phyloP scores from a whole-genome alignment of 2,888 invertebrate species.

The Drosophila suboccidentalis region DNA sequence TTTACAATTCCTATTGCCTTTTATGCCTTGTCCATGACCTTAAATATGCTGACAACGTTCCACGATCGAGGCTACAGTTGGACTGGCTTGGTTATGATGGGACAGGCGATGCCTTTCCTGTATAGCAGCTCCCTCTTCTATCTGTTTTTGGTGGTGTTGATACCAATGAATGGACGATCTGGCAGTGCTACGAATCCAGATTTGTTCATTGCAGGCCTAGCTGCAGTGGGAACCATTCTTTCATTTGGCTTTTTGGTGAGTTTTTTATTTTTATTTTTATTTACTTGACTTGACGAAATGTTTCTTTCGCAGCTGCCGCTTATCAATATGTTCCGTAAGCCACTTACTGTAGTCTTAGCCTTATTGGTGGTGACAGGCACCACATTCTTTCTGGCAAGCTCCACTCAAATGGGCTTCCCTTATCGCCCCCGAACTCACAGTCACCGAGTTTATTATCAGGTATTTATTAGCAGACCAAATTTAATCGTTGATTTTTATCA shows the following conservation, averaged over 20 bases:
- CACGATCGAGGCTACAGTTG: constrained; percentile 75
- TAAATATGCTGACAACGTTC: constrained; percentile 78
- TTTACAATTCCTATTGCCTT: constrained; percentile 78
- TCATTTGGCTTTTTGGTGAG: constrained; percentile 83
- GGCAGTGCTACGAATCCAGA: constrained; percentile 87
- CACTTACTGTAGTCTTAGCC: constrained; percentile 63
- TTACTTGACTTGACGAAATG: background rate
- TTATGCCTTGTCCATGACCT: constrained; percentile 69
- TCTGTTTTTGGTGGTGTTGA: constrained; percentile 86
- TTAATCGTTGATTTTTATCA: background rate
- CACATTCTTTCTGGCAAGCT: constrained; percentile 26
- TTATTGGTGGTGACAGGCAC: constrained; percentile 49
- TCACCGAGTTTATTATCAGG: constrained; percentile 85
- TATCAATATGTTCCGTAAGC: constrained; percentile 78
- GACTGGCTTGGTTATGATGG: constrained; percentile 76
- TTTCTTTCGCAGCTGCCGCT: constrained; percentile 70
- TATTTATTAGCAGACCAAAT: constrained; percentile 64
- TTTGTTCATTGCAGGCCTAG: constrained; percentile 86
- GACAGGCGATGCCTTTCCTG: constrained; percentile 85
- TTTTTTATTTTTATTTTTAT: too few relatives aligned
- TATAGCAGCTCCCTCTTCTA: constrained; percentile 86
- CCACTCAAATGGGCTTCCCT: constrained; percentile 86
- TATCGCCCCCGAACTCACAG: constrained; percentile 86
- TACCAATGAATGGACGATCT: constrained; percentile 88
- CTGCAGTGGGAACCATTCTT: constrained; percentile 74